These are phyloP conservation scores for Spinus olivaceus DNA, from an alignment of 2,797 vertebrate species.

Conservation along the genomic window DNA sequence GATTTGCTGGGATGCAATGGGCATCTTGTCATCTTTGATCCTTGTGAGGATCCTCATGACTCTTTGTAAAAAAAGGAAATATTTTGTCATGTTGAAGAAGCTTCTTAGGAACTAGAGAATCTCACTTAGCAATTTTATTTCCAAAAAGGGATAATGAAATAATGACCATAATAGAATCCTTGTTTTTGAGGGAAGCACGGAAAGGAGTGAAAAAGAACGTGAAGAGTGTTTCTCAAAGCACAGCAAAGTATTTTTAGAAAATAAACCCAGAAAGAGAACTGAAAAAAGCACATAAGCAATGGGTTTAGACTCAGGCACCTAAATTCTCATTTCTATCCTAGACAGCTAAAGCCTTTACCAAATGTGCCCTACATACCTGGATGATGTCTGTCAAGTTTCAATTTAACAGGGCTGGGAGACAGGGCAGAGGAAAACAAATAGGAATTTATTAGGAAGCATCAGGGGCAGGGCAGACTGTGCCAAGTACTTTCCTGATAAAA, in stretches of 20 bases:
- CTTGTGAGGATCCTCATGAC: background rate
- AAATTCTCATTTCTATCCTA: background rate
- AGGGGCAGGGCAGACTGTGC: background rate
- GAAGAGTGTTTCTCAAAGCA: background rate
- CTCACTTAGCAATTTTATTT: background rate
- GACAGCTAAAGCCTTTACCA: background rate
- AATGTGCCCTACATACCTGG: background rate
- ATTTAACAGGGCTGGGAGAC: background rate
- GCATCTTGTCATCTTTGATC: background rate
- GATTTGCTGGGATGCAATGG: background rate
- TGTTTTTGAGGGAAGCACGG: background rate
- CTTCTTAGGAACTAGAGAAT: background rate
- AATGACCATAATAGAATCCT: too few relatives aligned
- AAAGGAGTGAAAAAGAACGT: background rate
- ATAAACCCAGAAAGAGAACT: background rate
- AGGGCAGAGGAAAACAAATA: background rate
- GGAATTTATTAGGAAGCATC: background rate
- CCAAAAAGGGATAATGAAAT: too few relatives aligned
- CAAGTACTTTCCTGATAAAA: background rate
- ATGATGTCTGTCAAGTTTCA: background rate
- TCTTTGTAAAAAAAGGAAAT: background rate
- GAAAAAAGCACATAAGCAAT: background rate
- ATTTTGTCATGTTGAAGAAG: background rate
- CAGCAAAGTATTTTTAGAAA: background rate
- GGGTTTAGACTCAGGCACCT: background rate